phyloP scores from a whole-genome alignment of 2,113 vertebrate genomes.

The Urocolius indicus region DNA sequence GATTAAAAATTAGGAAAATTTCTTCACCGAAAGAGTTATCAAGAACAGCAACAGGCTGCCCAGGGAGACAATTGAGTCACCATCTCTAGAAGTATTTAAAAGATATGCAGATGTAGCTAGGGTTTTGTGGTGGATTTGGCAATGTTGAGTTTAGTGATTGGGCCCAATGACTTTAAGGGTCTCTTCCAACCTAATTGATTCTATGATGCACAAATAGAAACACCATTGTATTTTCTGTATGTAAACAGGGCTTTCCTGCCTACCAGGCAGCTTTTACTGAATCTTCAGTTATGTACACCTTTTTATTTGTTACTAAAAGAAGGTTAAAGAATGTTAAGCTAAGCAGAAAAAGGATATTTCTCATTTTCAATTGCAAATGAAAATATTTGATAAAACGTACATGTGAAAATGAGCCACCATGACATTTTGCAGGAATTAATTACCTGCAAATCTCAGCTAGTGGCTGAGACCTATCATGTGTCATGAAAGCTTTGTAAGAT shows the following conservation, averaged over 20 bases:
- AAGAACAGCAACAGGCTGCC: not conserved
- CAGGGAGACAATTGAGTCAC: not conserved
- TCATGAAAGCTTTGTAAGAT: not conserved
- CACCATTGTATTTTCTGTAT: not conserved
- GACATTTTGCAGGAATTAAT: not conserved
- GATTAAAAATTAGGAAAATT: not conserved
- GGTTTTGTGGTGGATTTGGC: not conserved
- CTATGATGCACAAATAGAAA: not conserved
- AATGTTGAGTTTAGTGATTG: not conserved
- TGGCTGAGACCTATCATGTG: not conserved
- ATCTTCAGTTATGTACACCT: not conserved
- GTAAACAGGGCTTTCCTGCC: not conserved
- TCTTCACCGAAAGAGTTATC: not conserved
- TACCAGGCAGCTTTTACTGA: not conserved
- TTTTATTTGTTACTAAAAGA: not conserved
- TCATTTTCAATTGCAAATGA: not conserved
- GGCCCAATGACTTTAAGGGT: not conserved
- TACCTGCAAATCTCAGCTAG: not conserved
- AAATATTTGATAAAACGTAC: not conserved
- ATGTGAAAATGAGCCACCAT: not conserved
- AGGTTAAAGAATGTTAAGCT: not conserved
- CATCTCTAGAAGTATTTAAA: rapidly evolving
- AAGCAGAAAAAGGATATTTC: not conserved
- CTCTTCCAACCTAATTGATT: not conserved
- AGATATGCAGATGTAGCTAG: rapidly evolving